Conservation (phyloP, 2,888 invertebrate species). For the Digitonthophagus gazella region DNA sequence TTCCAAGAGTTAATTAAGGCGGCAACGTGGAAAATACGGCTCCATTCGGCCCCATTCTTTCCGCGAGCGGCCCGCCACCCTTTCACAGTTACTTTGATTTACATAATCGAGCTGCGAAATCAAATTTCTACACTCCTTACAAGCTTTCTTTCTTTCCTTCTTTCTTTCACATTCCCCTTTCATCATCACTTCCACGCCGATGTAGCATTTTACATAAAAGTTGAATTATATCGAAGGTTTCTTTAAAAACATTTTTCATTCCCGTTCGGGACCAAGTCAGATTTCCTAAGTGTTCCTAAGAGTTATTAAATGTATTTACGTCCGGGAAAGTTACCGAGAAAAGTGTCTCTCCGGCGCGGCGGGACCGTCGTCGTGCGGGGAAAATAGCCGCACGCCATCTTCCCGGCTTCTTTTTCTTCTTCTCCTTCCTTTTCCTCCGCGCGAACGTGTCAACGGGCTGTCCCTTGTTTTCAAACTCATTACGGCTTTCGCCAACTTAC, state of each 20-base stretch:
- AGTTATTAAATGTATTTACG: slow-evolving; percentile 25
- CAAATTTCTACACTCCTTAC: slow-evolving; percentile 25
- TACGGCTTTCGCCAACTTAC: slow-evolving; percentile 51
- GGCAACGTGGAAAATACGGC: slow-evolving; percentile 21
- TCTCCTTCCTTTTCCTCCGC: background rate
- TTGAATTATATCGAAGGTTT: background rate
- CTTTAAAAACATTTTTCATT: background rate
- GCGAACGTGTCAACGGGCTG: slow-evolving; percentile 44
- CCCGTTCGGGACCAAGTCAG: no score
- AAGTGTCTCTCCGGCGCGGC: slow-evolving; percentile 15
- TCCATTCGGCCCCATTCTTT: slow-evolving; percentile 19
- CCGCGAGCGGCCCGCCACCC: background rate
- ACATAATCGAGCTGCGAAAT: slow-evolving; percentile 26
- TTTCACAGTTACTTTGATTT: slow-evolving; percentile 24
- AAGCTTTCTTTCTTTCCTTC: no score
- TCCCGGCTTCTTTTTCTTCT: background rate
- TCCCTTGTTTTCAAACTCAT: slow-evolving; percentile 53
- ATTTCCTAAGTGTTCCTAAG: background rate
- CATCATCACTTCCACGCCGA: no score
- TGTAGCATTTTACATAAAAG: slow-evolving; percentile 12
- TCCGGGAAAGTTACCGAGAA: slow-evolving; percentile 24
- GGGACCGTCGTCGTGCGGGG: background rate
- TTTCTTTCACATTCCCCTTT: no score
- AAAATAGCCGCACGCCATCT: background rate
- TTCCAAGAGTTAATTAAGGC: slow-evolving; percentile 22